Evolutionary conservation across 1,140 invertebrate species (phyloP), one percentile per base, ranked within the genome.

Genomic region (Danaus melanippus): DNA sequence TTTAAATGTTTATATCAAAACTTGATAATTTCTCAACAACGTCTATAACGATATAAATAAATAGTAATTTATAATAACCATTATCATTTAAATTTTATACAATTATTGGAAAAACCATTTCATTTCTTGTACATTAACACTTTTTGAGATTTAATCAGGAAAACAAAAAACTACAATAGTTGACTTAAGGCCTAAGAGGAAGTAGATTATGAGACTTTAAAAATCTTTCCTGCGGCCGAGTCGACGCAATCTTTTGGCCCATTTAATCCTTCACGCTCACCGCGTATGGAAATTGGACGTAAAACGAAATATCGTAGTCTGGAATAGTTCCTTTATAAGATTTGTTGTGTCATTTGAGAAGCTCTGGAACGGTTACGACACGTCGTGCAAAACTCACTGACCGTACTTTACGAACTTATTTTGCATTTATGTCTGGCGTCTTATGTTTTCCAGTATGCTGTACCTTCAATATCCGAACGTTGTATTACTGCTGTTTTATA

Each of bases 261-360:
- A 79, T 81, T 81, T 79, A 79, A 61, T 64, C 64, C 63, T 81
- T 79, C 76, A 81, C 76, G 78, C 72, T 74, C 66, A 65, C 63
- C 76, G 78, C 69, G 69, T 79, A 81, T 81, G 78, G 76, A 81
- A 79, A 81, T 81, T 81, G 78, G 71, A 77, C 72, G 72, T 71
- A 71, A 76, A 79, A 73, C 71, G 74, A 77, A 79, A 77, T 76
- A 74, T 73, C 71, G 69, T 76, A 59, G 60, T 74, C 50, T 63
- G 59, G 54, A 70, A 76, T 75, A 72, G 69, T 79, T 71, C 61
- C 63, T 69, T 66, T 62, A 56, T 52, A 62, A 62, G 66, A 68
- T 68, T 68, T 65, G 62, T 62, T 64, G 57, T 68, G 56, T 68
- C 62, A 58, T 58, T 53, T 58, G 52, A 55, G 53, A 54, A 51